Percentiles rank a stretch among this genome's conserved stretches.
Conservation (phyloP, 1,140 invertebrate species). For the Andrena cerasifolii region DNA sequence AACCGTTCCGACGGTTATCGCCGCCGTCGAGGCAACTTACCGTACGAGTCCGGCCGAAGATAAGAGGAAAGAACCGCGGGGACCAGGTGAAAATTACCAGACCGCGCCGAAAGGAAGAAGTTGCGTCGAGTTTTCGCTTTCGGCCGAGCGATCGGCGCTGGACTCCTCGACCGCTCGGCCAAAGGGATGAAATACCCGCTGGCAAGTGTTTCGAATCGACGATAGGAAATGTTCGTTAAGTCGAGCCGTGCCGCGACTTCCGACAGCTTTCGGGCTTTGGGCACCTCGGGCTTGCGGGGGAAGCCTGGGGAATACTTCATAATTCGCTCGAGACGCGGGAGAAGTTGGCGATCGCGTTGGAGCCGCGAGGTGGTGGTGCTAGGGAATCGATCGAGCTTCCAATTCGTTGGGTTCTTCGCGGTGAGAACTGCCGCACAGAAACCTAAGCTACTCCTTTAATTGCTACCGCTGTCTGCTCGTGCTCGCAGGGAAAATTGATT, state of each 20-base stretch:
- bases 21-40: slow-evolving; percentile 43
- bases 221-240: slow-evolving; percentile 11
- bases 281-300: too few relatives aligned
- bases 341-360: too few relatives aligned
- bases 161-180: too few relatives aligned
- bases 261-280: too few relatives aligned
- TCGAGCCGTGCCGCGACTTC: too few relatives aligned
- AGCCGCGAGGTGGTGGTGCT: too few relatives aligned
- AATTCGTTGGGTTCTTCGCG: too few relatives aligned
- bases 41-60: slow-evolving; percentile 6
- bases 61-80: slow-evolving; percentile 13
- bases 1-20: slow-evolving; percentile 51
- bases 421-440: not conserved
- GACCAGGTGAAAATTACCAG: not conserved
- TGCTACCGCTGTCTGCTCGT: slow-evolving; percentile 4
- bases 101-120: not conserved
- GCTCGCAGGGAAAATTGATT: slow-evolving; percentile 21
- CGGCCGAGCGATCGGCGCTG: slow-evolving; percentile 2
- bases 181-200: slow-evolving; percentile 4
- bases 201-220: slow-evolving; percentile 10
- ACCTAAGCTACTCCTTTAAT: slow-evolving; percentile 16
- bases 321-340: too few relatives aligned
- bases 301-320: too few relatives aligned
- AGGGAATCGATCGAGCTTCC: too few relatives aligned
- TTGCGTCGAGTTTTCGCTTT: slow-evolving; percentile 4